Percentiles rank a stretch among this genome's conserved stretches.
phyloP scores from a whole-genome alignment of 2,888 invertebrate species.

The Limnephilus rhombicus region DNA sequence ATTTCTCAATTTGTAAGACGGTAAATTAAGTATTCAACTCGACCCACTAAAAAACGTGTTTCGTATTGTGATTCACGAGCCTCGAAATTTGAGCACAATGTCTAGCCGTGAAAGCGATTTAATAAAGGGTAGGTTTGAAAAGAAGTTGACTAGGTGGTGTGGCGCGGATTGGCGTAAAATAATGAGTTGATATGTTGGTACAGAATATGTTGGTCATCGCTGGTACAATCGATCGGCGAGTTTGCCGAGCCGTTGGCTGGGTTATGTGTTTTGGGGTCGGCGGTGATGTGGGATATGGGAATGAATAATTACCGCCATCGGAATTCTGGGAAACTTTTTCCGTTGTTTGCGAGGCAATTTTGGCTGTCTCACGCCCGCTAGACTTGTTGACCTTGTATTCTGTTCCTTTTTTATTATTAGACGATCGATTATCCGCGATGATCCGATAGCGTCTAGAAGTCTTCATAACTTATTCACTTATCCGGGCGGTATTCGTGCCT shows the following conservation, averaged over 20 bases:
- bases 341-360: slow-evolving; percentile 38
- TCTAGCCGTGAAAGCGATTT: slow-evolving; percentile 33
- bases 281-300: slow-evolving; percentile 50
- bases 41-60: slow-evolving; percentile 43
- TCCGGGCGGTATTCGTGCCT: slow-evolving; percentile 11
- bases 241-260: slow-evolving; percentile 15
- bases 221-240: slow-evolving; percentile 45
- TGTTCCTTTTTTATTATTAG: slow-evolving; percentile 29
- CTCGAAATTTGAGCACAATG: slow-evolving; percentile 5
- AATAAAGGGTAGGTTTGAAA: slow-evolving; percentile 44
- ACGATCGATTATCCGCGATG: slow-evolving; percentile 50
- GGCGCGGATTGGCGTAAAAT: slow-evolving; percentile 24
- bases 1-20: slow-evolving; percentile 30
- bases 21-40: slow-evolving; percentile 22
- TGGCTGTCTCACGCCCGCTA: slow-evolving; percentile 48
- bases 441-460: slow-evolving; percentile 26
- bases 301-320: slow-evolving; percentile 52
- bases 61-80: slow-evolving; percentile 28
- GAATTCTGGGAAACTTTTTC: slow-evolving; percentile 48
- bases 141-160: slow-evolving; percentile 43
- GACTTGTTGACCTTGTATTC: slow-evolving; percentile 51
- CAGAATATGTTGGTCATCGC: slow-evolving; percentile 49
- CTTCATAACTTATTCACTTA: slow-evolving; percentile 38
- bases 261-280: slow-evolving; percentile 41
- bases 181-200: slow-evolving; percentile 15